Conservation (phyloP, 1,140 invertebrate species). For the Phthorimaea operculella region DNA sequence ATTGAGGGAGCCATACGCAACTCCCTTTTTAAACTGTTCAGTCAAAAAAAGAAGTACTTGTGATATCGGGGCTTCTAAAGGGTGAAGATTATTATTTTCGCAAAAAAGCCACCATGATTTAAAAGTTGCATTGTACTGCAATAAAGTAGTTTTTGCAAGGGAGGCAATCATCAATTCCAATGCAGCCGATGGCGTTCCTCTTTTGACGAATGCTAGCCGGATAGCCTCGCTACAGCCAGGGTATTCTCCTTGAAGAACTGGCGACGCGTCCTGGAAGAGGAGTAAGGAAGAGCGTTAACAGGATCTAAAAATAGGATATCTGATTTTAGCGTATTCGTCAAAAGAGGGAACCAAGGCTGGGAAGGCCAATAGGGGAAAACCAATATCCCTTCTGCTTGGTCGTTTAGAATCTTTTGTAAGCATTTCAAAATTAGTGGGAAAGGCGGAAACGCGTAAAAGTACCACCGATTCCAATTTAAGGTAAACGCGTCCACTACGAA, state of each 20-base stretch:
- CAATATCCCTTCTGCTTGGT: not conserved
- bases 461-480: not conserved
- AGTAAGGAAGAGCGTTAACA: constrained; percentile 9
- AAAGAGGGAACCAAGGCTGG: constrained; percentile 23
- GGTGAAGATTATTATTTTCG: constrained; percentile 14
- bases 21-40: constrained; percentile 17
- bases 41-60: constrained; percentile 17
- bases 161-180: constrained; percentile 22
- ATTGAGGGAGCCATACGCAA: constrained; percentile 26
- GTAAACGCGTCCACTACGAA: constrained; percentile 1
- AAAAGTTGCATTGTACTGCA: constrained; percentile 21
- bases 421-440: constrained; percentile 1
- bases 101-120: constrained; percentile 30
- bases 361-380: constrained; percentile 6
- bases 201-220: constrained; percentile 13
- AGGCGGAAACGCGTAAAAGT: not conserved
- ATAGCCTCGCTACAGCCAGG: constrained; percentile 19
- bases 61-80: constrained; percentile 8
- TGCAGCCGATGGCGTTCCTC: constrained; percentile 10
- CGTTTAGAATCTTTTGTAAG: not conserved
- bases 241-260: constrained; percentile 5
- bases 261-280: not conserved
- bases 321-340: constrained; percentile 9
- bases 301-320: constrained; percentile 16
- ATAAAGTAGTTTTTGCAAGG: constrained; percentile 17